Evolutionary conservation across 2,888 invertebrate species (phyloP), one percentile per base, ranked within the genome.

Genomic region (Amblyteles armatorius): DNA sequence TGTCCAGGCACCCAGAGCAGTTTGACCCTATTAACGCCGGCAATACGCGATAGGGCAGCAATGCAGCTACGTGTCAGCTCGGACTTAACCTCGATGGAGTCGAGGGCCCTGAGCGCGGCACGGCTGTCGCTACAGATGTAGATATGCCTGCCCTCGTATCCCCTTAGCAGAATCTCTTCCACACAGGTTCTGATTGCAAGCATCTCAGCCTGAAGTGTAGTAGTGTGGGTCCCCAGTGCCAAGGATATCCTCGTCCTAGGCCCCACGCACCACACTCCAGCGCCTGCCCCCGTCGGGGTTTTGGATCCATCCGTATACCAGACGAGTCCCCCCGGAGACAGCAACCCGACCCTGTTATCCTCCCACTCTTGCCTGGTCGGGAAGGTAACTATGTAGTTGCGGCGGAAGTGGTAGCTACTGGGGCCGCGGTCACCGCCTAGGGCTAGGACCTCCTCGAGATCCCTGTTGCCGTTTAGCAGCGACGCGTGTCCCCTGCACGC

Each of bases 321-420:
- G 77, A 50, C 44, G 9, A 65, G 67, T 4, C 77, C 65, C n/a
- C 83, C 57, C 65, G 74, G 63, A 16, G 29, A 69, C 80, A 69
- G 57, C n/a, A 67, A 9, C n/a, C 40, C 0, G 19, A 5, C 40
- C 0, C 33, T 9, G 16, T 36, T 19, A 1, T 67, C 65, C 16
- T 11, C 11, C 71, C 33, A 33, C 33, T 33, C 33, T 33, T 33
- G 33, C 33, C 33, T 33, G 6, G 5, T 33, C 33, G 33, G 33
- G 33, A 33, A 6, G 33, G 33, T 33, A 33, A 33, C 33, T 5
- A 0, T 5, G 33, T 33, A 33, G 4, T 33, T 33, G 5, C 33
- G 33, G 0, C 33, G 33, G 5, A 33, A 33, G 5, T 33, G 33
- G 5, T 33, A 33, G 33, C 33, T 33, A 0, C 33, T 33, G 0